A percentile compares a stretch with the other conserved stretches of the same genome.
Evolutionary conservation across 2,113 vertebrate species (phyloP).

Genomic region (Calyptomena viridis): DNA sequence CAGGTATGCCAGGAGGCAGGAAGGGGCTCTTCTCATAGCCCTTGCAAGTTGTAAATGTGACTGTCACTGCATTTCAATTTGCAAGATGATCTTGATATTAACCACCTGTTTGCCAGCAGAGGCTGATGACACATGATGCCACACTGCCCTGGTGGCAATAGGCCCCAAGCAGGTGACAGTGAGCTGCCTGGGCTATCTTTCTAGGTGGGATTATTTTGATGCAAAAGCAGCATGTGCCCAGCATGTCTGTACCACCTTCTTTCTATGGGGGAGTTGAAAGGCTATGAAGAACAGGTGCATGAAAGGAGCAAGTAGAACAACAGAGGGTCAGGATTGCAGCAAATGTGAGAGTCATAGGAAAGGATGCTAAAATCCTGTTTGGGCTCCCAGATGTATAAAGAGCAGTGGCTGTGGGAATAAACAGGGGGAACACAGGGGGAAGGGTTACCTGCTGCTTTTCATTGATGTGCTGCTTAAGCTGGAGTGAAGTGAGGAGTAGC

Average conservation of each 20-base stretch:
- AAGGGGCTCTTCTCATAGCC: neutral
- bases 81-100: neutral
- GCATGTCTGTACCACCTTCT: neutral
- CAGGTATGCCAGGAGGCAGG: neutral
- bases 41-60: neutral
- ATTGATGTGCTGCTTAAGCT: fast-evolving
- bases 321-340: neutral
- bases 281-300: fast-evolving
- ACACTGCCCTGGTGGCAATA: neutral
- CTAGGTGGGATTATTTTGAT: neutral
- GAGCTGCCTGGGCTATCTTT: neutral
- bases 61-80: neutral
- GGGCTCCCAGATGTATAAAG: neutral
- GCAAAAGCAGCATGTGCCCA: neutral
- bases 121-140: neutral
- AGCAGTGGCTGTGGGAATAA: neutral
- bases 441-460: neutral
- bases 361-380: neutral
- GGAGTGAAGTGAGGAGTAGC: neutral
- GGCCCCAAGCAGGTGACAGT: neutral
- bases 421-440: fast-evolving
- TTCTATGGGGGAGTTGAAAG: neutral
- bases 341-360: fast-evolving
- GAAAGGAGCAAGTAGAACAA: neutral
- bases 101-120: neutral